A percentile compares a stretch with the other conserved stretches of the same genome.
These are phyloP conservation scores for Maconellicoccus hirsutus DNA, from an alignment of 1,140 invertebrate species.

Conservation along the genomic window DNA sequence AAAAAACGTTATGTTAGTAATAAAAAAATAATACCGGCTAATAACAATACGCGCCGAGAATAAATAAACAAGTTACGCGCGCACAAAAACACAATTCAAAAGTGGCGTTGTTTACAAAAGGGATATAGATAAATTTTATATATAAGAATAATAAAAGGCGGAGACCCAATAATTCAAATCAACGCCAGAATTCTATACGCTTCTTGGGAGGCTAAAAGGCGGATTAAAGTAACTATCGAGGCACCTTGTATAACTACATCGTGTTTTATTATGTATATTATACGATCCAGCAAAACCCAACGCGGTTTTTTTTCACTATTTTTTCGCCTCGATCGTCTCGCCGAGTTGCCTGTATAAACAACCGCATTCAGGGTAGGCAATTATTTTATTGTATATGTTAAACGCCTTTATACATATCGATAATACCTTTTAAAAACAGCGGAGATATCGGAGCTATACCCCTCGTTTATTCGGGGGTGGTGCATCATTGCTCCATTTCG, in stretches of 20 bases:
- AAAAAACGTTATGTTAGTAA: background rate
- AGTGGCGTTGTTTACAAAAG: background rate
- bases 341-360: too few species aligned
- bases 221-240: background rate
- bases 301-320: too few species aligned
- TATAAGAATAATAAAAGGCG: background rate
- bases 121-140: constrained; percentile 1
- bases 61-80: background rate
- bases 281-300: too few species aligned
- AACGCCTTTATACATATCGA: too few species aligned
- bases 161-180: constrained; percentile 4
- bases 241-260: background rate
- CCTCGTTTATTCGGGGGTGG: too few species aligned
- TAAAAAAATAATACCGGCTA: background rate
- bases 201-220: background rate
- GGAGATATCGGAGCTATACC: too few species aligned
- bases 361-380: too few species aligned
- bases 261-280: background rate
- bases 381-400: too few species aligned
- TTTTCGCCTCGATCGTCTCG: too few species aligned
- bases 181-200: background rate
- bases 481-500: too few species aligned
- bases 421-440: too few species aligned
- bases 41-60: background rate
- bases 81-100: background rate